Conservation (phyloP, 2,888 invertebrate genomes). For the Acronicta leporina region DNA sequence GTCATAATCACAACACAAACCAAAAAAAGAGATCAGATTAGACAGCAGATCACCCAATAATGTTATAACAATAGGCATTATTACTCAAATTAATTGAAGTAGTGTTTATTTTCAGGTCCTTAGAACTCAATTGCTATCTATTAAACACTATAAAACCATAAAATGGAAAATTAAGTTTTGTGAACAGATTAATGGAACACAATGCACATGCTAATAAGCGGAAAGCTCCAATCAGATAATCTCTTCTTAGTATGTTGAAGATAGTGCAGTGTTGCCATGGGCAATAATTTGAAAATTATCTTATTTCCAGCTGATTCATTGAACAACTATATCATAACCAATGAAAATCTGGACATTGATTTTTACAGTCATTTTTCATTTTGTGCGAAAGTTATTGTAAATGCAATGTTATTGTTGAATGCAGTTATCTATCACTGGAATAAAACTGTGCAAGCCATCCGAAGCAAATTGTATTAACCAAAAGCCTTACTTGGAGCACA, state of each 20-base stretch:
- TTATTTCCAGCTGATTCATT: slow-evolving; percentile 15
- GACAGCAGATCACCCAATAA: too few species aligned
- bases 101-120: too few species aligned
- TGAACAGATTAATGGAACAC: not conserved
- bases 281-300: slow-evolving; percentile 22
- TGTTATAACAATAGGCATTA: not conserved
- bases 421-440: slow-evolving; percentile 7
- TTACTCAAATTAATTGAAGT: too few species aligned
- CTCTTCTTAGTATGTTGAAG: slow-evolving; percentile 6
- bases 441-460: slow-evolving; percentile 6
- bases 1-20: too few species aligned
- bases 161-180: slow-evolving; percentile 3
- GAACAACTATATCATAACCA: slow-evolving; percentile 21
- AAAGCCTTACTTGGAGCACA: not conserved
- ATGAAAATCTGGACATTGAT: slow-evolving; percentile 10
- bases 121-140: not conserved
- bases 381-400: slow-evolving; percentile 11
- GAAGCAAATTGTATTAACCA: slow-evolving; percentile 1
- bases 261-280: slow-evolving; percentile 11
- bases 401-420: slow-evolving; percentile 23
- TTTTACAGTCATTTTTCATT: slow-evolving; percentile 13
- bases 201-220: slow-evolving; percentile 8
- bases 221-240: not conserved
- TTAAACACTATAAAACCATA: slow-evolving; percentile 13
- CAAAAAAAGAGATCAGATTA: too few species aligned